Conservation (phyloP, 92 coral and sea anemone genomes). For the Zoanthus gigantus region DNA sequence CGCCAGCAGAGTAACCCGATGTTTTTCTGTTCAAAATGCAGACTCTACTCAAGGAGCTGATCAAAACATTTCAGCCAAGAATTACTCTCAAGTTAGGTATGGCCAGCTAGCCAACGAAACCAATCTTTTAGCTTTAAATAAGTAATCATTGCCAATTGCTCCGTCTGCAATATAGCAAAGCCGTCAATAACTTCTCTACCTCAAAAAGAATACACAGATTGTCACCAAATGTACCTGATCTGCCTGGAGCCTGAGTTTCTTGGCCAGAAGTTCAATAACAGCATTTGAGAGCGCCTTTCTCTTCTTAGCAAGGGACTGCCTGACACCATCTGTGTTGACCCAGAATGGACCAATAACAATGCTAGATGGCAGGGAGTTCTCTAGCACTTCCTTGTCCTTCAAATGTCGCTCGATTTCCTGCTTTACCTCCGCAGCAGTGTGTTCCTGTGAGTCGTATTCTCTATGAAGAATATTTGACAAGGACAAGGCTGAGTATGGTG, state of each 20-base stretch:
- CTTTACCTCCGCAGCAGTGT: conserved; percentile 97
- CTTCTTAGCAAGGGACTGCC: conserved; percentile 91
- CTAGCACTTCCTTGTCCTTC: conserved; percentile 85
- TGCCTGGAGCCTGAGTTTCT: conserved; percentile 93
- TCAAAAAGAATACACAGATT: background rate
- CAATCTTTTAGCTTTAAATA: too few relatives aligned
- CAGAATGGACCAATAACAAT: conserved; percentile 93
- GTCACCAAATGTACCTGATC: conserved; percentile 74
- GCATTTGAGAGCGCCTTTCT: conserved; percentile 94
- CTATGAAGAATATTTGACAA: conserved; percentile 36
- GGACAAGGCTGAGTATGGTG: too few relatives aligned
- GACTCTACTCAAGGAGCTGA: too few relatives aligned
- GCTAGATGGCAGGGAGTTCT: conserved; percentile 89
- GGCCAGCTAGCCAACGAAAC: too few relatives aligned
- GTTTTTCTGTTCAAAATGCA: too few relatives aligned
- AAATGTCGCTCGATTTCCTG: conserved; percentile 97
- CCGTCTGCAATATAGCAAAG: background rate
- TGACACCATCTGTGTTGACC: conserved; percentile 89
- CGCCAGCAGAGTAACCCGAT: too few relatives aligned
- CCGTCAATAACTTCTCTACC: background rate
- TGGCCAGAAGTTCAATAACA: conserved; percentile 97
- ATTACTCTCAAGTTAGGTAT: too few relatives aligned
- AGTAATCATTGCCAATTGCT: too few relatives aligned
- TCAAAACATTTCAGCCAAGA: too few relatives aligned
- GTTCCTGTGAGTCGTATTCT: conserved; percentile 94